Base-by-base conservation (phyloP, 2,797 vertebrate species). In the Macroramphosus scolopax region DNA sequence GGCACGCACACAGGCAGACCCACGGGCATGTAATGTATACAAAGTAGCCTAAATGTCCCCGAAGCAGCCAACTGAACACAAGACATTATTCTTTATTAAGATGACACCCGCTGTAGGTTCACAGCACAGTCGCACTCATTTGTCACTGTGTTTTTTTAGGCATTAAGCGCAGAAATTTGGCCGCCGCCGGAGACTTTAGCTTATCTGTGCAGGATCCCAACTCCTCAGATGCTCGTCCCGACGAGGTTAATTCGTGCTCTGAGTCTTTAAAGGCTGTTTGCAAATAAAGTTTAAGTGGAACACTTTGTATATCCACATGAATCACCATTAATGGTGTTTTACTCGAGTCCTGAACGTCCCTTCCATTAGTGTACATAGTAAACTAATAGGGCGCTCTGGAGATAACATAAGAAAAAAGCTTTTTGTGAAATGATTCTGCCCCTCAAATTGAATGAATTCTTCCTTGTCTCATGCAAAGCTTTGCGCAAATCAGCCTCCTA, bases 71-170 rank as follows among this genome's bases (percentile, higher is more conserved):
- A 5, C 54, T 53, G 29, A 32, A 42, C 45, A 45, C 43, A 45
- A 70, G 63, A 72, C 80, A 80, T 82, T 83, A 69, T 52, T 78
- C 71, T 80, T 81, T 78, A 79, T 78, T 80, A 76, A 49, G 46
- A 65, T 64, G 65, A 70, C 63, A 61, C 51, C 37, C 4, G 4
- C 46, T 47, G 59, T 38, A 46, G 26, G 44, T 77, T 77, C 52
- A 40, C 29, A 2, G 52, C 37, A 24, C 47, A 43, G 54, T 62
- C 20, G 39, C 28, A 51, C 52, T 49, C 63, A 68, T 79, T 78
- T 67, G 53, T 81, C 66, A 77, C 48, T 26, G 30, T 9, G 51
- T 52, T 63, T 70, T 51, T 46, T 29, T 18, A 37, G n/a, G 33
- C 42, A 52, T 77, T 68, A 49, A 72, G 75, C 57, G 32, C 31